Conservation (phyloP, 2,797 vertebrate species). For the Cynopterus sphinx region DNA sequence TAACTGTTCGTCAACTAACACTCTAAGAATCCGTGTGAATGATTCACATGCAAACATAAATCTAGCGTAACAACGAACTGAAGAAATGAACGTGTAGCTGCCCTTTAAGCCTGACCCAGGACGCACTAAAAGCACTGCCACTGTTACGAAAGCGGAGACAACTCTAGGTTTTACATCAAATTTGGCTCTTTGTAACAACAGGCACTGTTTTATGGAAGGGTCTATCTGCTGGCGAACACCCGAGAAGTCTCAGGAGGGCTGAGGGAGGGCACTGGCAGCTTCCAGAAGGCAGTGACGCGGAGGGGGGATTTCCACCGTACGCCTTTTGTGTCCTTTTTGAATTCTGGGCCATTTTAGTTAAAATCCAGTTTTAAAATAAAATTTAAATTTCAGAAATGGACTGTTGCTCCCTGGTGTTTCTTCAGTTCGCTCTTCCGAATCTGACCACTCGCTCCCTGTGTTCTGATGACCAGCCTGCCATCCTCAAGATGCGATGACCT, state of each 20-base stretch:
- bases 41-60: not conserved
- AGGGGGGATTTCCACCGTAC: not conserved
- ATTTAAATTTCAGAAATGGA: not conserved
- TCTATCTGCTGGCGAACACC: not conserved
- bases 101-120: not conserved
- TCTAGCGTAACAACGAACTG: not conserved
- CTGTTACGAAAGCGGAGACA: not conserved
- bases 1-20: not conserved
- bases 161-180: not conserved
- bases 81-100: not conserved
- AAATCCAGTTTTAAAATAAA: constrained; percentile 10
- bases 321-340: not conserved
- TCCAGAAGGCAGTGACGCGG: too few relatives aligned
- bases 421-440: not conserved
- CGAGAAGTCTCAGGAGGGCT: not conserved
- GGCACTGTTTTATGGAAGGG: not conserved
- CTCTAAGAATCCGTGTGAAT: not conserved
- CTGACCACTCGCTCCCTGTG: not conserved
- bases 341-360: not conserved
- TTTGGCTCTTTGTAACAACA: not conserved
- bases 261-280: not conserved
- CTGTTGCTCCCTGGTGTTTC: not conserved
- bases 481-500: not conserved
- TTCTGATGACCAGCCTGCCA: not conserved
- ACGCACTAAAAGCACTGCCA: not conserved